Conservation (phyloP, 2,888 invertebrate genomes). For the Cantharis rustica region DNA sequence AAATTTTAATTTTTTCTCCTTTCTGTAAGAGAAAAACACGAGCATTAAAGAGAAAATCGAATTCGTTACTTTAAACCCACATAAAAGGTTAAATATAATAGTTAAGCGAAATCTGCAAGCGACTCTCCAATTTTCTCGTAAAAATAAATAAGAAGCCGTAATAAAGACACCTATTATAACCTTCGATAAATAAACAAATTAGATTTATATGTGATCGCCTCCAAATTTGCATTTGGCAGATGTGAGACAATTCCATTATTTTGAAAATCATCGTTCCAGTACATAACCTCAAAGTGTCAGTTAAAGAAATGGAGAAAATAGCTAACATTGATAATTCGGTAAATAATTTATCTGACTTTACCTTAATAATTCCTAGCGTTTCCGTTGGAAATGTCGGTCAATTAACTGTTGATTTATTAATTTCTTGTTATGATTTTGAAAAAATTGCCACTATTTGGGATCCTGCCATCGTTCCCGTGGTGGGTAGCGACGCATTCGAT, state of each 20-base stretch:
- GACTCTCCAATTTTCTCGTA: no score
- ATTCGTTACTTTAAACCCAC: no score
- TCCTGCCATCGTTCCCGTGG: conserved; percentile 75
- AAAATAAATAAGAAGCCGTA: no score
- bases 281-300: background rate
- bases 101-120: no score
- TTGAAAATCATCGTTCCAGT: background rate
- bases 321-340: conserved; percentile 5
- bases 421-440: conserved; percentile 71
- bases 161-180: no score
- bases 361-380: conserved; percentile 76
- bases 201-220: no score
- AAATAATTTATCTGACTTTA: conserved; percentile 54
- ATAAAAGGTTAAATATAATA: no score
- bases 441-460: conserved; percentile 76
- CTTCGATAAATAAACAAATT: no score
- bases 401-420: conserved; percentile 79
- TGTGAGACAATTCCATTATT: background rate
- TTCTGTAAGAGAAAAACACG: no score
- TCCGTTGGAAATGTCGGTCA: conserved; percentile 95
- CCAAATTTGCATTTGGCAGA: background rate
- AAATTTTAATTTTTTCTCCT: no score
- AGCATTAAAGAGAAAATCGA: no score
- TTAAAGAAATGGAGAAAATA: conserved; percentile 11
- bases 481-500: conserved; percentile 80